Conservation (phyloP, 2,797 vertebrate genomes). For the Acomys russatus region DNA sequence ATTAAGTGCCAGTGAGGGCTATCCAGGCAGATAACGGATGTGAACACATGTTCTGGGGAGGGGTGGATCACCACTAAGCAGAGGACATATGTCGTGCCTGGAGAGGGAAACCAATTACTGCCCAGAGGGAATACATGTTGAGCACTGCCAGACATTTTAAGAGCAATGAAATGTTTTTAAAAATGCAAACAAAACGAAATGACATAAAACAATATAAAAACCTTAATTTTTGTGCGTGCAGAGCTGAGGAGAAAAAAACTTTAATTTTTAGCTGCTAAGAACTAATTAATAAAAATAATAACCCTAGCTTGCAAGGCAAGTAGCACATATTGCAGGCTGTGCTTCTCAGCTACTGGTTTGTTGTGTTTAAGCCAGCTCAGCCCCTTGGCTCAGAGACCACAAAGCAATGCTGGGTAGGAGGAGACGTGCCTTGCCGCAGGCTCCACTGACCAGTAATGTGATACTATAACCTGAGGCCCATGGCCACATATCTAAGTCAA, state of each 20-base stretch:
- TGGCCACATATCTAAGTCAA: not conserved
- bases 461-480: not conserved
- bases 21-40: not conserved
- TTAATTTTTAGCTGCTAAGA: slow-evolving; percentile 46
- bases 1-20: not conserved
- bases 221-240: not conserved
- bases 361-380: not conserved
- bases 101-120: not conserved
- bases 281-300: slow-evolving; percentile 53
- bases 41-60: not conserved
- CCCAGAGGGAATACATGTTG: not conserved
- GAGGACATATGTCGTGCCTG: slow-evolving; percentile 18
- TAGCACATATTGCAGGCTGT: not conserved
- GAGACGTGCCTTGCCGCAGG: not conserved
- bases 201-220: not conserved
- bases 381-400: not conserved
- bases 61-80: not conserved
- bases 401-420: not conserved
- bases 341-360: not conserved
- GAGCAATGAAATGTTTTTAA: slow-evolving; percentile 38
- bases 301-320: slow-evolving; percentile 31
- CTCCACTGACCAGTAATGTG: not conserved
- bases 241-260: slow-evolving; percentile 3
- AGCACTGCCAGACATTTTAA: slow-evolving; percentile 40
- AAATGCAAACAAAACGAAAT: not conserved